Percentiles rank a stretch among this genome's conserved stretches.
These are phyloP conservation scores for Entomobrya proxima DNA, from an alignment of 2,888 invertebrate species.

Conservation along the genomic window DNA sequence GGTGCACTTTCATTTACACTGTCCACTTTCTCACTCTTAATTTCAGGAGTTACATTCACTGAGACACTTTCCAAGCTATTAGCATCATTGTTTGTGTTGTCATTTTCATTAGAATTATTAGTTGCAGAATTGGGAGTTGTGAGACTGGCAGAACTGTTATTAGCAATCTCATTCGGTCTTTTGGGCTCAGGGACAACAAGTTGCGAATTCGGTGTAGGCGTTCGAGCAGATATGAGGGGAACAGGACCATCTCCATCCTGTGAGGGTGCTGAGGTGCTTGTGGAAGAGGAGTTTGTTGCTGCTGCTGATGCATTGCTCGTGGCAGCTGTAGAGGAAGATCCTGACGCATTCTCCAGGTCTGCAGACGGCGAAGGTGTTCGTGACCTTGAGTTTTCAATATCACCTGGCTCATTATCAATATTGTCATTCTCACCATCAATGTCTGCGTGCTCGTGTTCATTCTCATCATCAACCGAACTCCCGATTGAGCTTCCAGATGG, in stretches of 20 bases:
- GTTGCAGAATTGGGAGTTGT: neutral
- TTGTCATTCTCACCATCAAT: conserved; percentile 72
- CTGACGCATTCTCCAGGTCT: conserved; percentile 63
- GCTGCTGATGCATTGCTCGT: neutral
- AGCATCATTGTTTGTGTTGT: conserved; percentile 59
- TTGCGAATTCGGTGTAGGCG: conserved; percentile 64
- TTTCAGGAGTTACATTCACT: conserved; percentile 40
- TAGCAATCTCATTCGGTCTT: conserved; percentile 64
- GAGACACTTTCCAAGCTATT: conserved; percentile 43
- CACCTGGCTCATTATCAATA: conserved; percentile 73
- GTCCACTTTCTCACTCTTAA: conserved; percentile 62
- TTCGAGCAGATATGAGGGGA: conserved; percentile 62
- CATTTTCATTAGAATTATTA: conserved; percentile 45
- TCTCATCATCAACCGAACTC: conserved; percentile 85
- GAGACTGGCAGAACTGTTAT: conserved; percentile 30
- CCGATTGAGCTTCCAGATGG: conserved; percentile 91
- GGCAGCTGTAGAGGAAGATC: conserved; percentile 60
- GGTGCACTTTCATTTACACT: conserved; percentile 28
- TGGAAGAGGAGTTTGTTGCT: conserved; percentile 15
- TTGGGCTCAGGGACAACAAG: conserved; percentile 72
- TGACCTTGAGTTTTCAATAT: conserved; percentile 75
- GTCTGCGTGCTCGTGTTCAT: conserved; percentile 76
- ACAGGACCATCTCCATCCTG: conserved; percentile 55
- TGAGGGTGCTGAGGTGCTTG: conserved; percentile 35
- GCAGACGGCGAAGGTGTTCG: conserved; percentile 75